These are phyloP conservation scores for Neoseiulus cucumeris DNA, from an alignment of 1,140 invertebrate genomes.

Conservation along the genomic window DNA sequence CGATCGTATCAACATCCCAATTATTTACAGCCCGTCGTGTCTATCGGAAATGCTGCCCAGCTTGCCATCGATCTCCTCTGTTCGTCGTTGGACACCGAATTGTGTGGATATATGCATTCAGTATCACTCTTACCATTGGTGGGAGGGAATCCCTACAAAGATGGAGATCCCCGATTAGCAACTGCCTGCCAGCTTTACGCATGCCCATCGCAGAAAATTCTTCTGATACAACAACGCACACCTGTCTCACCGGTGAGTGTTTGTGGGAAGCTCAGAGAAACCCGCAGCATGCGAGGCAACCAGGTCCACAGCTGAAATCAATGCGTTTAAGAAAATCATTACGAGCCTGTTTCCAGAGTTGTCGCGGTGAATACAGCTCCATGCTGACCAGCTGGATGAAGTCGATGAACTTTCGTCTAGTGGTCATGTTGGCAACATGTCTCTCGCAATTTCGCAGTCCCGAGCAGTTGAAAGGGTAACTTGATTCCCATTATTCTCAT, in stretches of 20 bases:
- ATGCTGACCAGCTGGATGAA: conserved; percentile 7
- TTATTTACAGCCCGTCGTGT: neutral
- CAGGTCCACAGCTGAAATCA: neutral
- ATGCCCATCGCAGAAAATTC: neutral
- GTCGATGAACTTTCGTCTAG: neutral
- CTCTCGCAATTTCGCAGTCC: neutral
- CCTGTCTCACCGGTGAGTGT: conserved; percentile 3
- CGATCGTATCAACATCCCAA: neutral
- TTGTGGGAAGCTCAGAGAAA: neutral
- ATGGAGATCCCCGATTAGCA: neutral
- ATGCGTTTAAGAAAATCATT: too few relatives aligned
- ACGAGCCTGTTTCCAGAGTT: neutral
- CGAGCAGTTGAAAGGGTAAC: neutral
- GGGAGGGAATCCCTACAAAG: neutral
- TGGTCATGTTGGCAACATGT: neutral
- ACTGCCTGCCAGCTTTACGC: conserved; percentile 5
- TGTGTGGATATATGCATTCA: conserved; percentile 3
- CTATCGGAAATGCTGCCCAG: conserved; percentile 3
- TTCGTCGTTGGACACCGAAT: conserved; percentile 6
- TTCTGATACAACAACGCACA: neutral
- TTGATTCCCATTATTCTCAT: neutral
- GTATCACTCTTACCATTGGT: neutral
- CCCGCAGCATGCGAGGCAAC: neutral
- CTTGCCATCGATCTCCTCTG: neutral
- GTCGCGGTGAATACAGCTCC: conserved; percentile 1